These are phyloP conservation scores for Lampris incognitus DNA, from an alignment of 2,113 vertebrate species.

Conservation along the genomic window DNA sequence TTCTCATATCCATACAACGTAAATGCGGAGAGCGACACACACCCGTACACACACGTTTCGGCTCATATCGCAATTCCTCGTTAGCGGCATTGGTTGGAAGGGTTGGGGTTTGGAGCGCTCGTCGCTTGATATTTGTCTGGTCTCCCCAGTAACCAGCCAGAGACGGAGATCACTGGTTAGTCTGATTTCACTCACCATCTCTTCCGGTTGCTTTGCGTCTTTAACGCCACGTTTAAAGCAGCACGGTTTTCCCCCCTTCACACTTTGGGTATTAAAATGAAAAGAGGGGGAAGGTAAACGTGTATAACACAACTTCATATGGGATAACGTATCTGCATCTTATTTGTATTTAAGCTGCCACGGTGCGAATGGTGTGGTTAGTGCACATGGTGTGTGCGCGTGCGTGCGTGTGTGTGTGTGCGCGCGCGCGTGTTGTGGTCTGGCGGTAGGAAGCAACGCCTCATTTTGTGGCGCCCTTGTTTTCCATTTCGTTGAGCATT, in stretches of 20 bases:
- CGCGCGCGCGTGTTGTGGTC: background rate
- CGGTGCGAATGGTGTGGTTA: conserved; percentile 21
- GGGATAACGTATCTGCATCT: background rate
- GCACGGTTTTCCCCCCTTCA: background rate
- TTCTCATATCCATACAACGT: too few species aligned
- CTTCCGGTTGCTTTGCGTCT: conserved; percentile 1
- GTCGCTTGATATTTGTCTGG: too few species aligned
- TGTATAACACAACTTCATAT: too few species aligned
- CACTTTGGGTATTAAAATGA: background rate
- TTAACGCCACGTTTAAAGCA: background rate
- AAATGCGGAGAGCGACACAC: too few species aligned
- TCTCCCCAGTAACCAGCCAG: background rate
- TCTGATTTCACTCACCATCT: background rate
- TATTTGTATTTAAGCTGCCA: background rate
- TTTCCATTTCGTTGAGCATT: conserved; percentile 42
- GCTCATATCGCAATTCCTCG: too few species aligned
- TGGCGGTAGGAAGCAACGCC: conserved; percentile 12
- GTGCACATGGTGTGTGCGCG: conserved; percentile 17
- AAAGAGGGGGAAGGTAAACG: background rate
- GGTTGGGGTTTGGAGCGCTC: too few species aligned
- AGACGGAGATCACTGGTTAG: background rate
- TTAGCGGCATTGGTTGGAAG: too few species aligned
- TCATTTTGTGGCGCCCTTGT: conserved; percentile 40
- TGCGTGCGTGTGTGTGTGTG: background rate
- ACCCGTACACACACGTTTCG: too few species aligned